These are phyloP conservation scores for Drosophila seclusa DNA, from an alignment of 2,888 invertebrate species.

Conservation along the genomic window DNA sequence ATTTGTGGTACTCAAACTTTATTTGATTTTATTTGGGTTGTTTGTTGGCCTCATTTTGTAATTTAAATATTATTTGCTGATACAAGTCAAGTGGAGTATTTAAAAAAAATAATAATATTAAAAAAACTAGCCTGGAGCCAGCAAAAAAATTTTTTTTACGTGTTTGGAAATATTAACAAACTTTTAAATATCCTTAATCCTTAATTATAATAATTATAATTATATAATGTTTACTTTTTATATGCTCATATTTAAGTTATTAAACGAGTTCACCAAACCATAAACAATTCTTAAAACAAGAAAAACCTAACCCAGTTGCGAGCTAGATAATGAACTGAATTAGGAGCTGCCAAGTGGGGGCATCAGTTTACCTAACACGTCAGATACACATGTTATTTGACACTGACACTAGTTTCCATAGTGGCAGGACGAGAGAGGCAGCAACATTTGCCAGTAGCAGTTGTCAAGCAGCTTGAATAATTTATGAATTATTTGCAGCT, in stretches of 20 bases:
- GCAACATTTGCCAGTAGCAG: constrained; percentile 65
- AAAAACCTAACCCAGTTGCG: neutral
- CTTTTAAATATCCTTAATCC: neutral
- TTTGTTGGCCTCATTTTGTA: neutral
- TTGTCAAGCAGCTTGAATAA: constrained; percentile 75
- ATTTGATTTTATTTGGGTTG: neutral
- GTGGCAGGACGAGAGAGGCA: neutral
- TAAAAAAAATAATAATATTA: too few species aligned
- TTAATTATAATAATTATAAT: too few species aligned
- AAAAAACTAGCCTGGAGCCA: too few species aligned
- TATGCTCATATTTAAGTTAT: neutral
- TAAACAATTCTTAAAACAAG: neutral
- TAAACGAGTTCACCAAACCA: neutral
- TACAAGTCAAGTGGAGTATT: neutral
- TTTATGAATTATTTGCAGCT: constrained; percentile 71
- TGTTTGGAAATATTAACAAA: neutral
- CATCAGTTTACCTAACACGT: constrained; percentile 23
- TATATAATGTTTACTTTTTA: neutral
- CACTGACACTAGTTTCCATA: constrained; percentile 23
- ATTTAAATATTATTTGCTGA: neutral
- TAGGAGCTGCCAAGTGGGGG: neutral
- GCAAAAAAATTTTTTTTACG: neutral
- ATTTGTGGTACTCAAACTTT: neutral
- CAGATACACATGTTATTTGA: constrained; percentile 46
- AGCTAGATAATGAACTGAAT: neutral